Percentiles rank a stretch among this genome's conserved stretches.
Evolutionary conservation across 2,888 invertebrate genomes (phyloP).

Genomic region (Andrena dorsata): DNA sequence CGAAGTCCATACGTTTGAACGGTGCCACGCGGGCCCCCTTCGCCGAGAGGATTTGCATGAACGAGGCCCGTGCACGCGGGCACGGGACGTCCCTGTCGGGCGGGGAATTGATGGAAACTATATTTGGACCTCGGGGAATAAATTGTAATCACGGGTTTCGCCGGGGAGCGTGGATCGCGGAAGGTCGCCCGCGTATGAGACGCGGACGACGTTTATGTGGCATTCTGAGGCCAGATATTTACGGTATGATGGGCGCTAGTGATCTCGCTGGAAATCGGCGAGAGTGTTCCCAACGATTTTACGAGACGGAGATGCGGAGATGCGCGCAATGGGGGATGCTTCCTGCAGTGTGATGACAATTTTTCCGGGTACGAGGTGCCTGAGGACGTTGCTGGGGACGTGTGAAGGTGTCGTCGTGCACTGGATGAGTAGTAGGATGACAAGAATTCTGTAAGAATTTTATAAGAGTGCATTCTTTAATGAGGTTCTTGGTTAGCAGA

Average conservation of each 20-base stretch:
- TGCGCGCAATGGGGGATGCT: not conserved
- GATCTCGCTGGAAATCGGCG: conserved; percentile 28
- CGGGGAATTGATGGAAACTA: conserved; percentile 58
- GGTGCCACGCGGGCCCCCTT: conserved; percentile 12
- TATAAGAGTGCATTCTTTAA: too few species aligned
- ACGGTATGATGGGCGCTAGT: not conserved
- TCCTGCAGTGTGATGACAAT: not conserved
- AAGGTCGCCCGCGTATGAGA: conserved; percentile 47
- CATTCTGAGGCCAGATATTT: conserved; percentile 37
- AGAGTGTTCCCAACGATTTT: conserved; percentile 9
- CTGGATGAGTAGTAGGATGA: too few species aligned
- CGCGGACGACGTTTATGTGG: conserved; percentile 46
- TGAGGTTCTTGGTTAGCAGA: too few species aligned
- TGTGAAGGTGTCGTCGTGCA: too few species aligned
- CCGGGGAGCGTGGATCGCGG: conserved; percentile 33
- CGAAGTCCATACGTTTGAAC: conserved; percentile 66
- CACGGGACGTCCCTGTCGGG: conserved; percentile 23
- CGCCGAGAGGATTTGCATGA: conserved; percentile 56
- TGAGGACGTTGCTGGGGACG: too few species aligned
- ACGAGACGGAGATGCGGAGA: not conserved
- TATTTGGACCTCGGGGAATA: conserved; percentile 54
- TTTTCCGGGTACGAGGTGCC: not conserved
- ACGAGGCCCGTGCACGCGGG: conserved; percentile 11
- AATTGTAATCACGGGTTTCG: conserved; percentile 51
- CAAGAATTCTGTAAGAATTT: too few species aligned